A percentile compares a stretch with the other conserved stretches of the same genome.
Conservation (phyloP, 2,888 invertebrate genomes). For the Epirrita christyi region DNA sequence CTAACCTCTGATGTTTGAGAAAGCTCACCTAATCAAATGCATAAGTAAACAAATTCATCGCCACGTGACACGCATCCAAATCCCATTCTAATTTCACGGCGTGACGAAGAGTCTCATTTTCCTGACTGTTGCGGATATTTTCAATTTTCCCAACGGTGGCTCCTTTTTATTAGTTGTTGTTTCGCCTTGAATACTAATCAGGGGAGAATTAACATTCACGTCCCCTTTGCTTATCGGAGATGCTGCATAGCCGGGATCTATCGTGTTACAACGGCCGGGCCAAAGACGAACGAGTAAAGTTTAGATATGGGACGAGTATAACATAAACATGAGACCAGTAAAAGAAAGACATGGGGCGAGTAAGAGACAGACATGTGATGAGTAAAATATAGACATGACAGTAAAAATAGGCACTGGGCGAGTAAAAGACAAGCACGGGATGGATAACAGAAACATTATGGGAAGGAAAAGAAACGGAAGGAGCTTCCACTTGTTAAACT, state of each 20-base stretch:
- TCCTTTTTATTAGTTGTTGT: conserved; percentile 82
- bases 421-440: too few relatives aligned
- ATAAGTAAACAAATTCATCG: conserved; percentile 75
- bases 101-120: conserved; percentile 80
- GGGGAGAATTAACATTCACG: conserved; percentile 72
- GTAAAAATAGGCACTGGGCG: too few relatives aligned
- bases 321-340: too few relatives aligned
- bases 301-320: too few relatives aligned
- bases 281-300: too few relatives aligned
- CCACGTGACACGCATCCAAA: conserved; percentile 72
- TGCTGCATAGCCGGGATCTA: conserved; percentile 4
- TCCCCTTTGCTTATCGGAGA: conserved; percentile 55
- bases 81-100: conserved; percentile 75
- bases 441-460: too few relatives aligned
- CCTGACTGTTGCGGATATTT: conserved; percentile 82
- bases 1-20: not conserved
- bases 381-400: too few relatives aligned
- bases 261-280: too few relatives aligned
- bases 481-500: too few relatives aligned
- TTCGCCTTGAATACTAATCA: conserved; percentile 78
- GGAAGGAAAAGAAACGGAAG: too few relatives aligned
- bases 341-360: too few relatives aligned
- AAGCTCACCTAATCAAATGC: conserved; percentile 59
- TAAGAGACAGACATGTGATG: too few relatives aligned
- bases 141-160: conserved; percentile 79